Conservation (phyloP, 2,888 invertebrate genomes). For the Melipona bicolor region DNA sequence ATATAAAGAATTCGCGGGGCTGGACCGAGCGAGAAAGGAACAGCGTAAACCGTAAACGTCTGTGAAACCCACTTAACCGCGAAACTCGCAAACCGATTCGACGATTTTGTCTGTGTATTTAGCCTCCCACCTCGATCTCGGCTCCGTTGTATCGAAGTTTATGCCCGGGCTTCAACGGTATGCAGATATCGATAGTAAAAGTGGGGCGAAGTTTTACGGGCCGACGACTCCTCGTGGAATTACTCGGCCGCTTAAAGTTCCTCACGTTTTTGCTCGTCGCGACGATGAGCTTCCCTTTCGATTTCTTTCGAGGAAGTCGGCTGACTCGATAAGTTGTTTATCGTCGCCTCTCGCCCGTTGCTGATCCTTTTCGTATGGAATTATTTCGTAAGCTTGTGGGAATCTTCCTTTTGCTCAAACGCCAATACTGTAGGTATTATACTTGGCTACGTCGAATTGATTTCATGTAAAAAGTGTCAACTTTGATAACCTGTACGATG, state of each 20-base stretch:
- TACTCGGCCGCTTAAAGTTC: neutral
- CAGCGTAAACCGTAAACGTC: neutral
- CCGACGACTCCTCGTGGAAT: conserved; percentile 20
- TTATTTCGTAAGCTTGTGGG: neutral
- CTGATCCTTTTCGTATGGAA: too few species aligned
- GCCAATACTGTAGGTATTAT: too few species aligned
- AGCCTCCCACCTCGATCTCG: neutral
- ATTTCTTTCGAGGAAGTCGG: neutral
- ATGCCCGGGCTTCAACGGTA: neutral
- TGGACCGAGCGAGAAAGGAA: neutral
- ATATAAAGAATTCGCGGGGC: neutral
- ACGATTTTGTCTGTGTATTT: conserved; percentile 11
- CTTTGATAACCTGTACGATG: too few species aligned
- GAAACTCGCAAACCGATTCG: neutral
- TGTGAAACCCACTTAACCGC: conserved; percentile 4
- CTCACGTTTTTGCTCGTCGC: neutral
- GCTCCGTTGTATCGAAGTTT: neutral
- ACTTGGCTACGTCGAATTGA: too few species aligned
- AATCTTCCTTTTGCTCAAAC: neutral
- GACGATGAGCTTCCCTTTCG: neutral
- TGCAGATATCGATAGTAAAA: conserved; percentile 21
- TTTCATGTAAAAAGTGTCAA: too few species aligned
- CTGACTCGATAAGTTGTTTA: neutral
- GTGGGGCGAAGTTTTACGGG: conserved; percentile 25
- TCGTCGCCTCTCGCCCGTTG: neutral